Evolutionary conservation across 2,888 invertebrate genomes (phyloP).

Genomic region (Rhodophaea formosa): DNA sequence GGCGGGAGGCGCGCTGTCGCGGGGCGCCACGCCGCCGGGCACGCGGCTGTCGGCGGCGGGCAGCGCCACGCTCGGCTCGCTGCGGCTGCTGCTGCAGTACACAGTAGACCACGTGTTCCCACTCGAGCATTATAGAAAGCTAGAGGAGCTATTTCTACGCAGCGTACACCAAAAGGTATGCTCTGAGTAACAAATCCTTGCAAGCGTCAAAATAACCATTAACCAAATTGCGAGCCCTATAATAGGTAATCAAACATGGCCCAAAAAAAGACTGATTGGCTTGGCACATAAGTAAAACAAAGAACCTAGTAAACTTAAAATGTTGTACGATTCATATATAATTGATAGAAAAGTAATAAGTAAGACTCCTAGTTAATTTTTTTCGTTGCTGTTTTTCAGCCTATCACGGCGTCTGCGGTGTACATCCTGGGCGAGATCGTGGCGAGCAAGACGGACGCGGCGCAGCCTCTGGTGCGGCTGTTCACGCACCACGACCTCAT

Average conservation of each 20-base stretch:
- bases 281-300: too few species aligned
- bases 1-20: slow-evolving; percentile 83
- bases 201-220: too few species aligned
- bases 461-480: slow-evolving; percentile 92
- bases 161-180: slow-evolving; percentile 84
- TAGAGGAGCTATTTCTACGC: slow-evolving; percentile 88
- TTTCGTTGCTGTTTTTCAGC: slow-evolving; percentile 69
- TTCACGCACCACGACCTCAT: slow-evolving; percentile 93
- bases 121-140: slow-evolving; percentile 88
- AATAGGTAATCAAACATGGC: too few species aligned
- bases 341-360: too few species aligned
- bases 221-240: too few species aligned
- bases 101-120: slow-evolving; percentile 95
- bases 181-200: neutral
- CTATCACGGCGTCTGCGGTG: slow-evolving; percentile 89
- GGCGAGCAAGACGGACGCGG: slow-evolving; percentile 92
- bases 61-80: slow-evolving; percentile 85
- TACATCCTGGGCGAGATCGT: slow-evolving; percentile 93
- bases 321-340: too few species aligned
- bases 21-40: slow-evolving; percentile 88
- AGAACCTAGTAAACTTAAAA: too few species aligned
- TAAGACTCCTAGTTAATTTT: neutral
- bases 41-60: slow-evolving; percentile 83
- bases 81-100: slow-evolving; percentile 92
- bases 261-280: too few species aligned